Conservation (phyloP, 2,113 vertebrate species). For the Aegithalos caudatus region DNA sequence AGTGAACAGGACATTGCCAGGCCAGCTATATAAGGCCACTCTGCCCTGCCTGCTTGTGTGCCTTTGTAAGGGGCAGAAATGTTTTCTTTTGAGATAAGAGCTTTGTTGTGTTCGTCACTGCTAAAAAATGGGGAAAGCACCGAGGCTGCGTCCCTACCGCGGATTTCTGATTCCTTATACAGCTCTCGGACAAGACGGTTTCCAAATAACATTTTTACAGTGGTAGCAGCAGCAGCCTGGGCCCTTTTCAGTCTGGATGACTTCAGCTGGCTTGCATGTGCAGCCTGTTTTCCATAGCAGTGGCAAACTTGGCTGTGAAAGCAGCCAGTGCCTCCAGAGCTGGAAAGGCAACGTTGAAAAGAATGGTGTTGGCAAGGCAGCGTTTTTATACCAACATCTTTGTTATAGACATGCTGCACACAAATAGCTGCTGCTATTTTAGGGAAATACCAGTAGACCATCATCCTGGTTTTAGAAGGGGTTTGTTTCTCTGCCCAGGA, state of each 20-base stretch:
- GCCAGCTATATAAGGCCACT: background rate
- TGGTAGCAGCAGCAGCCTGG: constrained; percentile 11
- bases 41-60: background rate
- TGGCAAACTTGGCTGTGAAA: constrained; percentile 76
- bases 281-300: constrained; percentile 62
- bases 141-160: background rate
- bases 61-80: background rate
- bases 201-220: constrained; percentile 54
- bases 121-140: background rate
- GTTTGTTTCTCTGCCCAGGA: background rate
- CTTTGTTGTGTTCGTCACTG: background rate
- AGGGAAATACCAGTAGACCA: background rate
- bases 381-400: background rate
- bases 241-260: constrained; percentile 33
- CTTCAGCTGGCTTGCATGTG: constrained; percentile 66
- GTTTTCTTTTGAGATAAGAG: background rate
- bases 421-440: constrained; percentile 36
- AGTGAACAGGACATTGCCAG: background rate
- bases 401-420: background rate
- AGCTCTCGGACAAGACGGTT: constrained; percentile 25
- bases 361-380: constrained; percentile 48
- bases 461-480: background rate
- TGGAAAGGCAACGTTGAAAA: constrained; percentile 22
- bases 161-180: constrained; percentile 41
- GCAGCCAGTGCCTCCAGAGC: constrained; percentile 53